Percentiles rank a stretch among this genome's conserved stretches.
Conservation (phyloP, 2,113 vertebrate species). For the Apteryx mantelli region DNA sequence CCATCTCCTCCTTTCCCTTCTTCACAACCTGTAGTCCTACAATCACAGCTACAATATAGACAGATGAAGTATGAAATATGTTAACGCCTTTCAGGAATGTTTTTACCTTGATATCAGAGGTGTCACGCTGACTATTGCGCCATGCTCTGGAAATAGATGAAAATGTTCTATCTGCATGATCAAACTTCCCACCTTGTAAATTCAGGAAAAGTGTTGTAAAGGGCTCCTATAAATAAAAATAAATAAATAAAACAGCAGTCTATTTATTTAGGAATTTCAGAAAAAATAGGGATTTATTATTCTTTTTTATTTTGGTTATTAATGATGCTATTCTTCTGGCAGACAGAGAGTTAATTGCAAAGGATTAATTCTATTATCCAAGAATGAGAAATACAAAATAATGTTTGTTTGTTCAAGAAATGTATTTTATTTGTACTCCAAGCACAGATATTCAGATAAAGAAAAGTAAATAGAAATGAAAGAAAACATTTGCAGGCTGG, state of each 20-base stretch:
- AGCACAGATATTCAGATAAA: background rate
- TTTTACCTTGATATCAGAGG: constrained; percentile 96
- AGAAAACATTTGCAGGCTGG: background rate
- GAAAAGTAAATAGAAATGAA: background rate
- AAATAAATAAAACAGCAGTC: background rate
- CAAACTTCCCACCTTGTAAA: constrained; percentile 98
- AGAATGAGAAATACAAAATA: background rate
- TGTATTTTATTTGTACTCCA: background rate
- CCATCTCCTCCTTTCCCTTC: background rate
- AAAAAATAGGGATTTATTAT: background rate
- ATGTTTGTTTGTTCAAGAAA: background rate
- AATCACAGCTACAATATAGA: background rate
- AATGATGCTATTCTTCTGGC: background rate
- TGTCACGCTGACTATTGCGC: constrained; percentile 98
- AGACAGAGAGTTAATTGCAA: background rate
- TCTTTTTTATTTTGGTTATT: background rate
- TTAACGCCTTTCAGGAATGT: background rate
- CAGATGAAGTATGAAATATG: background rate
- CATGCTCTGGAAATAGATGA: constrained; percentile 95
- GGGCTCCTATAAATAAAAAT: constrained; percentile 83
- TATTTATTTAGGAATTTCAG: background rate
- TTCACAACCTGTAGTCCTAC: background rate
- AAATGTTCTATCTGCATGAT: constrained; percentile 96
- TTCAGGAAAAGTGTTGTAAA: constrained; percentile 98
- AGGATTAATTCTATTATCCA: background rate